Base-by-base conservation (phyloP, 1,140 invertebrate species). In the Halictus rubicundus region DNA sequence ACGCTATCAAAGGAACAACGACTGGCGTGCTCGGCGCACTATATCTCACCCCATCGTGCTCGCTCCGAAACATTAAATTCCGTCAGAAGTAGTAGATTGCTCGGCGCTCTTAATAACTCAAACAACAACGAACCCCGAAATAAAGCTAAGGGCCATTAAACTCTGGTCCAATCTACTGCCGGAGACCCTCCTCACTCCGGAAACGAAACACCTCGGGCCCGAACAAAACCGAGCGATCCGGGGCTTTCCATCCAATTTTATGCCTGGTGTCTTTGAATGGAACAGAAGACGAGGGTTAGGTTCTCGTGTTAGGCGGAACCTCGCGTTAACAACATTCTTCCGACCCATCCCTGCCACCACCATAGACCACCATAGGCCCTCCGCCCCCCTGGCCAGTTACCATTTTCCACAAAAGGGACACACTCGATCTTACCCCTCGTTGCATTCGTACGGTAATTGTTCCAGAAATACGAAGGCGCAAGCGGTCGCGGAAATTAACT, bases 401-500 rank as follows among this genome's bases (percentile, higher is more conserved):
- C 46, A n/a, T 27, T n/a, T 42, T 27, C 60, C 60, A 49, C 68
- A 19, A 37, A 19, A 68, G n/a, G 37, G 42, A 32, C 66, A 54
- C 21, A 14, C 25, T 63, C 32, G 39, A 60, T 69, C 64, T 69
- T 61, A 23, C 57, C 70, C 19, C n/a, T 60, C 16, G 49, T 61
- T 27, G 60, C 75, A 39, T 21, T 42, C 57, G 64, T 16, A 16
- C 69, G 19, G 68, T 76, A 72, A 84, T 85, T 46, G 72, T 68
- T 23, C 37, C 52, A 68, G 25, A 68, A 80, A 59, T 57, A 54
- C 46, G 46, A 71, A 52, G 49, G 23, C 71, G 37, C 42, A 80
- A 76, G 71, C 68, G 39, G 52, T 57, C 23, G 61, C 27, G 82
- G 68, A 65, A 84, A 84, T 84, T 72, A 85, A 84, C 82, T 72